Evolutionary conservation across 1,140 invertebrate genomes (phyloP).

Genomic region (Cardiocondyla obscurior): DNA sequence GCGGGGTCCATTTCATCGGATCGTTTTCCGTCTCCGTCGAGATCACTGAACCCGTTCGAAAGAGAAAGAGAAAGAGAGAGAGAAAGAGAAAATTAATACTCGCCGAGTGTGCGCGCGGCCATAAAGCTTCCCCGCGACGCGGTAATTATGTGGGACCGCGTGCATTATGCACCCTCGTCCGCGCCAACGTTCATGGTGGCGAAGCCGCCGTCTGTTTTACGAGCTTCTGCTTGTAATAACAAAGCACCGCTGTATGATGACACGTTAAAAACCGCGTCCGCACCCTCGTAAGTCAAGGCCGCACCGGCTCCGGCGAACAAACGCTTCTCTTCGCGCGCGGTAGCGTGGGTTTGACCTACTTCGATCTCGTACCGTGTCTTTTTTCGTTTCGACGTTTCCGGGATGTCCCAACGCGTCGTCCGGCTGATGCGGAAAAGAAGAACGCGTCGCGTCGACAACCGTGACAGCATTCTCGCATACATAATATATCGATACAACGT

Average conservation of each 20-base stretch:
- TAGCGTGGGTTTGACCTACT: conserved; percentile 31
- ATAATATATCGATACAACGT: background rate
- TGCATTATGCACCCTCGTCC: conserved; percentile 67
- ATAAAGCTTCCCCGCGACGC: conserved; percentile 81
- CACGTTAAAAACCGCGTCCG: conserved; percentile 75
- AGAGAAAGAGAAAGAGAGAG: conserved; percentile 77
- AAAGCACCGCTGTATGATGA: conserved; percentile 75
- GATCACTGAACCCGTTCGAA: background rate
- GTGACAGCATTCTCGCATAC: background rate
- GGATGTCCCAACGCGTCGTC: background rate
- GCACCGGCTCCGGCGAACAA: background rate
- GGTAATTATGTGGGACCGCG: conserved; percentile 77
- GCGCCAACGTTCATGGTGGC: conserved; percentile 62
- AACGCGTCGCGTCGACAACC: background rate
- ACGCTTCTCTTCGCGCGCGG: conserved; percentile 21
- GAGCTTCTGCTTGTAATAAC: conserved; percentile 79
- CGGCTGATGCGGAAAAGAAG: background rate
- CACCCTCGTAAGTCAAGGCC: conserved; percentile 29
- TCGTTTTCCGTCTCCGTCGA: conserved; percentile 51
- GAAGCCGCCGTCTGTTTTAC: conserved; percentile 71
- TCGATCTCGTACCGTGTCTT: conserved; percentile 7
- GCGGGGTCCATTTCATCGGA: background rate
- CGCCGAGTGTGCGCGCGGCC: conserved; percentile 71
- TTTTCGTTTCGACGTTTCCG: background rate
- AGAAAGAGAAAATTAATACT: conserved; percentile 82